Conservation (phyloP, 2,888 invertebrate species). For the Rhamnusium bicolor region DNA sequence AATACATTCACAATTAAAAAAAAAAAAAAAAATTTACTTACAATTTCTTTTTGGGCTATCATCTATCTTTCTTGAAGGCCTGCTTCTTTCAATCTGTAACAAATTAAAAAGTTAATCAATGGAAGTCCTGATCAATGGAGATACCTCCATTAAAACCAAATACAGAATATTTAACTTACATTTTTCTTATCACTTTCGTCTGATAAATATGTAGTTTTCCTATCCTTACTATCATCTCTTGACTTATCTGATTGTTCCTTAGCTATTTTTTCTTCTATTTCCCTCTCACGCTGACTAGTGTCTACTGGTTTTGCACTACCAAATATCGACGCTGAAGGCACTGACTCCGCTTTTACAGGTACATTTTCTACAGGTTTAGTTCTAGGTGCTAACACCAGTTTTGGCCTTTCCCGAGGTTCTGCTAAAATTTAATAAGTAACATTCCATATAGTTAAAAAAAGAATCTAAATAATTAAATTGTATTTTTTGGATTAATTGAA, state of each 20-base stretch:
- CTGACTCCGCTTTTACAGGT: constrained; percentile 67
- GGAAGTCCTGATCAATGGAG: neutral
- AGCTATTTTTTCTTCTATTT: constrained; percentile 91
- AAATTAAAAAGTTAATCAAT: neutral
- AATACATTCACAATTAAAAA: too few relatives aligned
- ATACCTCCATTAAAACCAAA: too few relatives aligned
- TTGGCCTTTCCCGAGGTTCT: constrained; percentile 80
- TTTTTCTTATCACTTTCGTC: constrained; percentile 39
- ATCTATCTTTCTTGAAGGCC: constrained; percentile 42
- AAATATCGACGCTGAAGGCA: constrained; percentile 85
- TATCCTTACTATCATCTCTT: constrained; percentile 61
- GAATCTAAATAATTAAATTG: neutral
- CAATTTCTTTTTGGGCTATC: constrained; percentile 50
- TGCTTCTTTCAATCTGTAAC: constrained; percentile 51
- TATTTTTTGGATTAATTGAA: neutral
- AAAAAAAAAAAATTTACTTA: constrained; percentile 37
- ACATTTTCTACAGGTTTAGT: constrained; percentile 79
- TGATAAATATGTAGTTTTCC: constrained; percentile 11
- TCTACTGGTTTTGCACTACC: constrained; percentile 97
- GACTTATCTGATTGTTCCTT: constrained; percentile 71
- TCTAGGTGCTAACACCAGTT: constrained; percentile 86
- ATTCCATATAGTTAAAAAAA: too few relatives aligned
- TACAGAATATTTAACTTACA: constrained; percentile 34
- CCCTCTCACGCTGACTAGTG: constrained; percentile 90
- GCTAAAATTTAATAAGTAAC: constrained; percentile 57